phyloP scores from a whole-genome alignment of 2,113 vertebrate species.

The Tylochromis polylepis region DNA sequence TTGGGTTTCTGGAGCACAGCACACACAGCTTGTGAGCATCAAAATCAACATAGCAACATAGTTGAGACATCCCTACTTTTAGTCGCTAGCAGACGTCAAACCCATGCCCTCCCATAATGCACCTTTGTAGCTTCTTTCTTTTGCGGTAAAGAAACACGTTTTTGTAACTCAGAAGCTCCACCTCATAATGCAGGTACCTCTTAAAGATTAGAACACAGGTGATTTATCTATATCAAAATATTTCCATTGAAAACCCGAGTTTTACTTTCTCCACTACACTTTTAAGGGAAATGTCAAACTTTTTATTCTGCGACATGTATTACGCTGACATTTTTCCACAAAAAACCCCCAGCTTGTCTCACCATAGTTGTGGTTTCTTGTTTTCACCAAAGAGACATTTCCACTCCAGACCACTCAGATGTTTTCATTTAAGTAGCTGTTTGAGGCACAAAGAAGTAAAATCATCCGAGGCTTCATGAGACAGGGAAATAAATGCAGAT shows the following conservation, averaged over 20 bases:
- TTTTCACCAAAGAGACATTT: not conserved
- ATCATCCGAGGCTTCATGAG: not conserved
- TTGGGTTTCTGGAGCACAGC: not conserved
- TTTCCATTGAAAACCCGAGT: not conserved
- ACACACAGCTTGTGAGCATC: not conserved
- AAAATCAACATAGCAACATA: not conserved
- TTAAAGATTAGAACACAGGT: not conserved
- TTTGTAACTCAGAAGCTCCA: not conserved
- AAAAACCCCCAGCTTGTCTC: too few species aligned
- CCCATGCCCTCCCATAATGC: not conserved
- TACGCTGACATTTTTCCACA: not conserved
- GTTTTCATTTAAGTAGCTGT: not conserved
- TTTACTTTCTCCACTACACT: not conserved
- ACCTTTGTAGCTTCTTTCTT: not conserved
- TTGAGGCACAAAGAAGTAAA: not conserved
- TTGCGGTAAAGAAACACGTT: accelerated
- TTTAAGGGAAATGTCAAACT: not conserved
- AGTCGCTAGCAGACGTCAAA: not conserved
- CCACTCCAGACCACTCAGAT: not conserved
- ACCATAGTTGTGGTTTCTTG: not conserved
- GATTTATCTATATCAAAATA: not conserved
- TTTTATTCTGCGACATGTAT: not conserved
- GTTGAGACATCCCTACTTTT: not conserved
- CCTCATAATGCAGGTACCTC: accelerated
- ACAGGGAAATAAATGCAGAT: not conserved